Evolutionary conservation across 2,113 vertebrate species (phyloP).

Genomic region (Microcebus ravelobensis): DNA sequence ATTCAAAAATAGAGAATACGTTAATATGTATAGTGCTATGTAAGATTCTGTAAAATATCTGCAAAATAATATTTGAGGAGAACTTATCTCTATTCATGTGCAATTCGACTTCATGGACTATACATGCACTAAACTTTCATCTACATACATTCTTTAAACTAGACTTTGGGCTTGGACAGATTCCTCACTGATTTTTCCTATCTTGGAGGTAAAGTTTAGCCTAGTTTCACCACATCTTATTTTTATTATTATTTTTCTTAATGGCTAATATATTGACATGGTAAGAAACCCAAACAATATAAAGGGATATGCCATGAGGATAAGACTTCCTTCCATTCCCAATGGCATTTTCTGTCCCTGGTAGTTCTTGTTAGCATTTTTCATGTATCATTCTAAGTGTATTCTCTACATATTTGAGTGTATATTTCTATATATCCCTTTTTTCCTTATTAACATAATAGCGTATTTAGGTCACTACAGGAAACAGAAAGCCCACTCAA

Average conservation of each 20-base stretch:
- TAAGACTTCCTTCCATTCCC: background rate
- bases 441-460: background rate
- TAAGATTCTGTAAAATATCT: background rate
- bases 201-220: background rate
- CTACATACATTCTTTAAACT: background rate
- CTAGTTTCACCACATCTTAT: background rate
- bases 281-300: background rate
- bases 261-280: background rate
- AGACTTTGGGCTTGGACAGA: background rate
- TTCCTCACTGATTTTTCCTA: constrained; percentile 4
- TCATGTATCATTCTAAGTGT: background rate
- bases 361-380: background rate
- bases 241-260: constrained; percentile 10
- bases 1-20: background rate
- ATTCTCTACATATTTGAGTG: background rate
- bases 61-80: background rate
- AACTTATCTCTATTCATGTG: background rate
- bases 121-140: background rate
- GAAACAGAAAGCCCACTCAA: background rate
- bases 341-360: background rate
- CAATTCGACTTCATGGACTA: background rate
- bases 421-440: background rate
- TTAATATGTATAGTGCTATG: background rate
- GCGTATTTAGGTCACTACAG: background rate
- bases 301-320: background rate